A percentile compares a stretch with the other conserved stretches of the same genome.
phyloP scores from a whole-genome alignment of 2,797 vertebrate species.

The Miichthys miiuy region DNA sequence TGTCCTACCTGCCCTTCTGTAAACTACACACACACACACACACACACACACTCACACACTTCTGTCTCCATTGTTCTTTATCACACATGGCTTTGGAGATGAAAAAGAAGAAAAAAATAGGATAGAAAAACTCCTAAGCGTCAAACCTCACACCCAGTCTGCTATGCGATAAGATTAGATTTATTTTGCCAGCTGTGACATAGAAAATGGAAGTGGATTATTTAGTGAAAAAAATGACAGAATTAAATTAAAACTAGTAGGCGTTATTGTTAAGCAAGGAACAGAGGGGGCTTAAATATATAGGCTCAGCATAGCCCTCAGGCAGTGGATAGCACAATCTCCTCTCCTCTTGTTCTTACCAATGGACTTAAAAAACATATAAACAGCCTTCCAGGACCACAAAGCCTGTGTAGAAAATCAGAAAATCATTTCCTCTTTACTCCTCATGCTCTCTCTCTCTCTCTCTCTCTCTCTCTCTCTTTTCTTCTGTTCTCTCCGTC shows the following conservation, averaged over 20 bases:
- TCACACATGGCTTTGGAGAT: conserved; percentile 49
- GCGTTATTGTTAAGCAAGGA: conserved; percentile 82
- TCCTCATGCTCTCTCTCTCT: conserved; percentile 42
- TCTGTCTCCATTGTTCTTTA: conserved; percentile 48
- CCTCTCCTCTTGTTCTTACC: conserved; percentile 75
- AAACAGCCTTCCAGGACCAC: conserved; percentile 79
- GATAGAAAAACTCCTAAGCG: conserved; percentile 56
- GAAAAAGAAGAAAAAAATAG: conserved; percentile 30
- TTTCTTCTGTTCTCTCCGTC: conserved; percentile 57
- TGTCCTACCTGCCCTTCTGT: conserved; percentile 40
- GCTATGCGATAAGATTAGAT: conserved; percentile 78
- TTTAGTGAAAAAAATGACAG: conserved; percentile 73
- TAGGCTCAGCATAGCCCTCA: conserved; percentile 77
- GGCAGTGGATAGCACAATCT: conserved; percentile 81
- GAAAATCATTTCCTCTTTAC: conserved; percentile 78
- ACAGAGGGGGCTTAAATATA: conserved; percentile 82
- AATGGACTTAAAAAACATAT: conserved; percentile 79
- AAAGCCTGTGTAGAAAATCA: conserved; percentile 81
- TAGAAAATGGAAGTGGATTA: conserved; percentile 80
- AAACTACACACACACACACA: conserved; percentile 29
- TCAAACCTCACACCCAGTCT: conserved; percentile 71
- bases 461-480: conserved; percentile 41
- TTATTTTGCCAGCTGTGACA: conserved; percentile 74
- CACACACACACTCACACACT: conserved; percentile 15
- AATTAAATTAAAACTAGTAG: conserved; percentile 84